A percentile compares a stretch with the other conserved stretches of the same genome.
Evolutionary conservation across 2,888 invertebrate genomes (phyloP).

Genomic region (Alentia gelatinosa): DNA sequence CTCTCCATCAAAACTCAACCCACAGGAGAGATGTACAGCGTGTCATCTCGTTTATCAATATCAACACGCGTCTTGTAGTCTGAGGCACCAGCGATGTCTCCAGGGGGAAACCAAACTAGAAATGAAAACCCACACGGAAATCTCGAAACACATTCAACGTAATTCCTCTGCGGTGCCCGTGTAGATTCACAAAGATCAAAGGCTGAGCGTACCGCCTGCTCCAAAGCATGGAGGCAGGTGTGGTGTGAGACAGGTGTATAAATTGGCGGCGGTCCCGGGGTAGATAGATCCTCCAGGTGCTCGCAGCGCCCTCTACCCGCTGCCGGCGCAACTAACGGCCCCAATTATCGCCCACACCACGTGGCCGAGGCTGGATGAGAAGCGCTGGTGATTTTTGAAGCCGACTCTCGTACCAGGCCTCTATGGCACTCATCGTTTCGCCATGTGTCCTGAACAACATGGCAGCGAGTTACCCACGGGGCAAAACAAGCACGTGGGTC

Average conservation of each 20-base stretch:
- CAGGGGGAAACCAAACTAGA: too few species aligned
- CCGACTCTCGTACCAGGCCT: background rate
- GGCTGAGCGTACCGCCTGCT: too few species aligned
- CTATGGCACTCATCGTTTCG: background rate
- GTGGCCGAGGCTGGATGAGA: background rate
- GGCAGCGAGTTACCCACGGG: background rate
- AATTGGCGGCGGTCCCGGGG: background rate
- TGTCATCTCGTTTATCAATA: too few species aligned
- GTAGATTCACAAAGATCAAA: background rate
- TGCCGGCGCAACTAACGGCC: background rate
- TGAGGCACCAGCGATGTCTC: too few species aligned
- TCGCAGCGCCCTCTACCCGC: background rate
- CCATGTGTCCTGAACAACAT: background rate
- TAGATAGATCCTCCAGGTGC: background rate
- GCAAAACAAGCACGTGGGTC: too few species aligned
- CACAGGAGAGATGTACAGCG: too few species aligned
- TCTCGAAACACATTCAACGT: too few species aligned
- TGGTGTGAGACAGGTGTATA: background rate
- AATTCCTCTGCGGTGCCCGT: too few species aligned
- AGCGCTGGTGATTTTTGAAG: background rate
- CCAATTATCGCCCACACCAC: background rate
- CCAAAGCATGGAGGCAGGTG: background rate
- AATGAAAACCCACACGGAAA: too few species aligned
- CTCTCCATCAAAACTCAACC: too few species aligned
- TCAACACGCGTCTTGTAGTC: too few species aligned